Evolutionary conservation across 2,113 vertebrate species (phyloP), one percentile per base, ranked within the genome.

Genomic region (Lates calcarifer): DNA sequence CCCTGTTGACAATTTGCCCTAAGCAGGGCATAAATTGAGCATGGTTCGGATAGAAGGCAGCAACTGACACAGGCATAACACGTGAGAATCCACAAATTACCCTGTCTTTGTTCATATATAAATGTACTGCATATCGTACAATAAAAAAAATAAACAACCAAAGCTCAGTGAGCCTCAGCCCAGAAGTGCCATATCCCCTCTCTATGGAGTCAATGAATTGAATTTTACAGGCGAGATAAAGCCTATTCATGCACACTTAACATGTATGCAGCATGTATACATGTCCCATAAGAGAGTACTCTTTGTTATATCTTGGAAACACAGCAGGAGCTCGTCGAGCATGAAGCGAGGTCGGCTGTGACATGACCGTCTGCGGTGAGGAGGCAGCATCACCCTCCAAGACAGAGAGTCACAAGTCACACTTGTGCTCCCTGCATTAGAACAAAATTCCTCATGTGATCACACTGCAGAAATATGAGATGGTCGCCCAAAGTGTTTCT

Each of bases 401-500:
- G 47, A 74, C 62, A 47, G 31, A 55, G 12, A 88, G 88, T 87
- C 88, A 88, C 90, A 89, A 88, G 89, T 84, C 83, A 29, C 81
- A 74, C 73, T 89, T 84, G 77, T 82, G 84, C 82, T 86, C 58
- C 28, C 24, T 0, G 22, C 71, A n/a, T 86, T 41, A 7, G 57
- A 70, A 81, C 63, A 81, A 70, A 87, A 74, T 37, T 78, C 76
- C 62, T 87, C 74, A 79, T 87, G 79, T 89, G 87, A 92, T 88
- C 85, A 28, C 79, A 17, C 83, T 69, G 78, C 74, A 74, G 78
- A 89, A 83, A 86, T 85, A 93, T 92, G 87, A 85, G 83, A 71
- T 69, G 61, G 76, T 90, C 29, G 84, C 90, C 86, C 70, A 80
- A 78, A 93, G 89, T 89, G 87, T 83, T 90, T 88, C 89, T 91